phyloP scores from a whole-genome alignment of 2,113 vertebrate species.

The Haliaeetus leucogaster region DNA sequence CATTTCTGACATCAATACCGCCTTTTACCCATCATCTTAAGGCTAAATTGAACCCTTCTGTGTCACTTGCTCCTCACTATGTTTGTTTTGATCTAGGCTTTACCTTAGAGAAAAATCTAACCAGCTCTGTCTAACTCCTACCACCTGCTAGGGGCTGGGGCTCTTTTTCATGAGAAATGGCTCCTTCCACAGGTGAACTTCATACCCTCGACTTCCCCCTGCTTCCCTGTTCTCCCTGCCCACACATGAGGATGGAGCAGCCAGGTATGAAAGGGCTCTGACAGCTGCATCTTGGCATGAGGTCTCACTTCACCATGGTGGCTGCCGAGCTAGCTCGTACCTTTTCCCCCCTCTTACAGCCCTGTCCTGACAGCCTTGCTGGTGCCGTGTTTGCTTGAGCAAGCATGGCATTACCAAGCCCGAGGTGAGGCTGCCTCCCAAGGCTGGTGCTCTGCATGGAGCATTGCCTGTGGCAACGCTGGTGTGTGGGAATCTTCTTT shows the following conservation, averaged over 20 bases:
- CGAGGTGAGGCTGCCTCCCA: background rate
- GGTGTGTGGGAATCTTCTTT: background rate
- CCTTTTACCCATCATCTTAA: background rate
- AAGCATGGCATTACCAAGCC: background rate
- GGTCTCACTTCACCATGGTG: background rate
- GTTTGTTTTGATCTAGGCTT: constrained; percentile 24
- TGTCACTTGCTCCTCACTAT: background rate
- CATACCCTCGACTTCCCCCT: background rate
- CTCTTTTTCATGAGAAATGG: background rate
- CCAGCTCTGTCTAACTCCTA: background rate
- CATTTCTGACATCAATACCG: constrained; percentile 7
- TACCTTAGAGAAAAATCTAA: background rate
- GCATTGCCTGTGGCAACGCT: background rate
- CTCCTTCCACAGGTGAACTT: background rate
- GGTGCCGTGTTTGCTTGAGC: background rate
- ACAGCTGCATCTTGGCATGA: background rate
- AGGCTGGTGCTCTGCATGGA: background rate
- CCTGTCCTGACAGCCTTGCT: background rate
- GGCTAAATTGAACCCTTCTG: constrained; percentile 17
- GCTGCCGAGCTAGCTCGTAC: background rate
- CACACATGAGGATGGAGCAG: background rate
- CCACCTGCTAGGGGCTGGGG: background rate
- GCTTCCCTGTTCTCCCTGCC: background rate
- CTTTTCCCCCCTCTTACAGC: background rate
- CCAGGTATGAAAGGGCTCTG: background rate